phyloP scores from a whole-genome alignment of 2,888 invertebrate species.

The Tuta absoluta region DNA sequence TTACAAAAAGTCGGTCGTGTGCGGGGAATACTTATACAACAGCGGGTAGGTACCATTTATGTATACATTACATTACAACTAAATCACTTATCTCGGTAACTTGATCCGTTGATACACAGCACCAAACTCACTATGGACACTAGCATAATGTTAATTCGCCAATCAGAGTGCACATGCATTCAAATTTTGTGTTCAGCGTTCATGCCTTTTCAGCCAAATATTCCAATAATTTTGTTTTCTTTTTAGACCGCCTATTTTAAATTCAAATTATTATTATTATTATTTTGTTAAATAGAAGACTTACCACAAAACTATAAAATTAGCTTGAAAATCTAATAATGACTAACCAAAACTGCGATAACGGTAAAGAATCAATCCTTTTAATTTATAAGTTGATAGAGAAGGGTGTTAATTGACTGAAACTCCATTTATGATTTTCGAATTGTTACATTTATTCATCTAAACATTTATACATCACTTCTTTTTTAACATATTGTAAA shows the following conservation, averaged over 20 bases:
- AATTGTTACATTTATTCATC: constrained; percentile 76
- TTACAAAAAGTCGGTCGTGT: no score
- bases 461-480: constrained; percentile 74
- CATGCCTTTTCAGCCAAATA: not conserved
- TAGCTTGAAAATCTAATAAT: not conserved
- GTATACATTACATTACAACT: constrained; percentile 38
- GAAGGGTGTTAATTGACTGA: constrained; percentile 82
- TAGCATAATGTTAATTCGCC: not conserved
- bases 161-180: constrained; percentile 22
- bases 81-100: constrained; percentile 48
- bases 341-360: not conserved
- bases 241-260: not conserved
- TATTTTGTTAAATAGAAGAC: not conserved
- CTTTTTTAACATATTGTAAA: constrained; percentile 66
- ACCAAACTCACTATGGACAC: constrained; percentile 30
- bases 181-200: not conserved
- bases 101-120: constrained; percentile 39
- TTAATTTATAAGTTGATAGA: constrained; percentile 56
- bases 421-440: constrained; percentile 76
- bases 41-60: constrained; percentile 8
- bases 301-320: not conserved
- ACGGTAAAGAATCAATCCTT: constrained; percentile 16
- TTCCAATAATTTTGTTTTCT: not conserved
- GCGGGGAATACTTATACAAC: not conserved
- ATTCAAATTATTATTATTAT: no score